Evolutionary conservation across 2,797 vertebrate species (phyloP), one percentile per base, ranked within the genome.

Genomic region (Masticophis lateralis): DNA sequence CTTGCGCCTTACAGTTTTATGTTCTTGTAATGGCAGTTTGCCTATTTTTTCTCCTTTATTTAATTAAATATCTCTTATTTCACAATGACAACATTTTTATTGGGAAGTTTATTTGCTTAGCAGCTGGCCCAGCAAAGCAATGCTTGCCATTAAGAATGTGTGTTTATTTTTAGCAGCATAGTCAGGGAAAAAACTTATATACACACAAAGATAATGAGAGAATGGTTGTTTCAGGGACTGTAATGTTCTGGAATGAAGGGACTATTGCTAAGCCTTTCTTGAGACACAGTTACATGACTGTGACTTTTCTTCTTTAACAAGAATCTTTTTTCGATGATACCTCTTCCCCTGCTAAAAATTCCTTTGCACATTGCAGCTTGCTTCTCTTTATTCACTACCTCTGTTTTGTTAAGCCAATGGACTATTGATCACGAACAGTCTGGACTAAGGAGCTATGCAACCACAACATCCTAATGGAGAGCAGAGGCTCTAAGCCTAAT

Each of bases 21-120:
- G 97, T 96, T 97, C 97, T 96, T 97, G 97, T 98, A 98, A 98
- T 97, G 97, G 97, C 96, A 97, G 96, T 98, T 97, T 93, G 94
- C 93, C 32, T 96, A 96, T 93, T 51, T 96, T 66, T 13, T 13
- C 86, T 95, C 96, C 97, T 97, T 97, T 98, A 98, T 98, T 98
- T 98, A 98, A 98, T 98, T 98, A 98, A 98, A 98, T 98, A 98
- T 98, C 97, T 98, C 96, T 98, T 97, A 98, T 97, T 98, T 98
- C 97, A 97, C 97, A 96, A 97, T 96, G 95, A 97, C 96, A 97
- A 97, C 95, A 96, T 97, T 97, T 98, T 97, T 97, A 96, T 96
- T 97, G 97, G 97, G 95, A 0, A 96, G 96, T 97, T 97, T 98
- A 97, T 98, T 98, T 97, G 95, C 96, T 97, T 97, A 98, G 97